Conservation (phyloP, 2,888 invertebrate genomes). For the Pseudanteris insignis region DNA sequence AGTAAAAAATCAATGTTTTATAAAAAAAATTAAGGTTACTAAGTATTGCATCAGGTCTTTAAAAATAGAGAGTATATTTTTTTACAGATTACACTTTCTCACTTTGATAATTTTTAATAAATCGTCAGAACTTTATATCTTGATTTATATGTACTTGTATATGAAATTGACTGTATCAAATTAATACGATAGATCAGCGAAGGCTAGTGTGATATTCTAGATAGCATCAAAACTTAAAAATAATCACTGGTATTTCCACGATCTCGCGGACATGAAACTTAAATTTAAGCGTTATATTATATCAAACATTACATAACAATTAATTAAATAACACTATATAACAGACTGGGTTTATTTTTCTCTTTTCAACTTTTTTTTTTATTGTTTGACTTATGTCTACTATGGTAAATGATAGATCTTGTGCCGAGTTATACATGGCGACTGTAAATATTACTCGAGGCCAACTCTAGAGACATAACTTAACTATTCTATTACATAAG, state of each 20-base stretch:
- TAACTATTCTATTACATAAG: slow-evolving; percentile 55
- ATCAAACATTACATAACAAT: slow-evolving; percentile 57
- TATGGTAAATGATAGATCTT: slow-evolving; percentile 56
- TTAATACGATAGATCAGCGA: slow-evolving; percentile 11
- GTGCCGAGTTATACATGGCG: slow-evolving; percentile 58
- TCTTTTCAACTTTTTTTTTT: not conserved
- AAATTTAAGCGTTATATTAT: slow-evolving; percentile 26
- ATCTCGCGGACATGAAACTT: slow-evolving; percentile 22
- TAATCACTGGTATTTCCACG: slow-evolving; percentile 25
- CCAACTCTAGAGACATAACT: slow-evolving; percentile 53
- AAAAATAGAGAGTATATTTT: too few relatives aligned
- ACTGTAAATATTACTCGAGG: slow-evolving; percentile 55
- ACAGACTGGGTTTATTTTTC: slow-evolving; percentile 45
- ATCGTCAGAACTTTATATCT: slow-evolving; percentile 4
- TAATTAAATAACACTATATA: slow-evolving; percentile 55
- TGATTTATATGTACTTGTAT: not conserved
- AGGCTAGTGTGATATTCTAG: slow-evolving; percentile 16
- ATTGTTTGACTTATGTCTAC: slow-evolving; percentile 50
- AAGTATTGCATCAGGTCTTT: too few relatives aligned
- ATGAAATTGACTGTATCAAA: not conserved
- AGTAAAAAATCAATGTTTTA: too few relatives aligned
- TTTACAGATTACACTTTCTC: too few relatives aligned
- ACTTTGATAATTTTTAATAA: not conserved
- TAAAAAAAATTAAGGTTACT: too few relatives aligned
- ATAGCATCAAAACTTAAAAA: slow-evolving; percentile 19